These are phyloP conservation scores for Hemibagrus wyckioides DNA, from an alignment of 2,113 vertebrate genomes.

Conservation along the genomic window DNA sequence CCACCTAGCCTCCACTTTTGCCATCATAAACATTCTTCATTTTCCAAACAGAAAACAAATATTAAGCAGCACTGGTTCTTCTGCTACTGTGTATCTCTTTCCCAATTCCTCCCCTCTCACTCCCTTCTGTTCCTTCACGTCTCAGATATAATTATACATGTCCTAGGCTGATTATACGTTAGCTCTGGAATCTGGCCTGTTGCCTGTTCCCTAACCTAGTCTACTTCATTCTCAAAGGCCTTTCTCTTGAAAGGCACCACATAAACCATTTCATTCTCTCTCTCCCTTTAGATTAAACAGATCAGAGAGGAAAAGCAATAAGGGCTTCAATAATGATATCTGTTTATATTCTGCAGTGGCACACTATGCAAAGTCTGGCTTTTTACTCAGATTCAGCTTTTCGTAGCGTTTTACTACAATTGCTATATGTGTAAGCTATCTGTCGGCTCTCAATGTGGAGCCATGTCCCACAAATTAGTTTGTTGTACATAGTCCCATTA, in stretches of 20 bases:
- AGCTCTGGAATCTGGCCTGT: constrained; percentile 83
- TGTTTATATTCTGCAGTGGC: constrained; percentile 52
- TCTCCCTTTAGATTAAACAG: constrained; percentile 46
- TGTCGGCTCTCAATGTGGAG: background rate
- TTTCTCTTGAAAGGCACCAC: constrained; percentile 73
- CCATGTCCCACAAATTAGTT: background rate
- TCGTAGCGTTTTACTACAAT: constrained; percentile 47
- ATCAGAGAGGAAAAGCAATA: constrained; percentile 28
- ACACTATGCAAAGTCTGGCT: constrained; percentile 43
- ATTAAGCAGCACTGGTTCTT: constrained; percentile 75
- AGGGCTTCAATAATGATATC: constrained; percentile 56
- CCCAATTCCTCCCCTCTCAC: constrained; percentile 50
- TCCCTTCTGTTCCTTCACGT: constrained; percentile 79
- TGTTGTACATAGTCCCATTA: background rate
- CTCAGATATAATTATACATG: constrained; percentile 81
- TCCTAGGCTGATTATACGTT: constrained; percentile 87
- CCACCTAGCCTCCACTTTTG: constrained; percentile 1
- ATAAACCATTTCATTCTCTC: constrained; percentile 40
- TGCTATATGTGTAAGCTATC: constrained; percentile 39
- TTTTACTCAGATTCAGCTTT: constrained; percentile 44
- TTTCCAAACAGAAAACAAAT: constrained; percentile 64
- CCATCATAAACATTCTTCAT: constrained; percentile 9
- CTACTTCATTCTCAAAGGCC: constrained; percentile 66
- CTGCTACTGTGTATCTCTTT: constrained; percentile 75
- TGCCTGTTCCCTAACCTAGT: constrained; percentile 47